Base-by-base conservation (phyloP, 2,797 vertebrate species). In the Sebastes paucispinis region DNA sequence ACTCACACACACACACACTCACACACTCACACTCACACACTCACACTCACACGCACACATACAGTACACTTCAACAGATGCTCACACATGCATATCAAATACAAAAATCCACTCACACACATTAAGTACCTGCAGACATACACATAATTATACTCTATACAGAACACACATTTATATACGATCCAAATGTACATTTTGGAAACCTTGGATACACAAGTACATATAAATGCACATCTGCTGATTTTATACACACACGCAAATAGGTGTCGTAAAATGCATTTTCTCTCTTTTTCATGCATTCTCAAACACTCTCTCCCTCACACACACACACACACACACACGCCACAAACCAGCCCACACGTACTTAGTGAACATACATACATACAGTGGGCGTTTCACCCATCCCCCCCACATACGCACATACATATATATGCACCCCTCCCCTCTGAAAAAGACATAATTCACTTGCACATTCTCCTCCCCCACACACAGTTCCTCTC, bases 401-500 rank as follows among this genome's bases (percentile, higher is more conserved):
- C 93, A 87, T 93, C 93, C 93, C 93, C 93, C 36, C 91, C 91
- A 83, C 87, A 88, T 90, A 91, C 86, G 87, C 82, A 82, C 87
- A 88, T 91, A 91, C 86, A 92, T 93, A 92, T 90, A 93, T 43
- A 43, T 91, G 87, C 89, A 89, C 87, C 91, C 91, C 91, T 91
- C 91, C 91, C 83, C 76, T 86, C 77, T 86, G 88, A 89, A 94
- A 94, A 92, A 94, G 93, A 91, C 92, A 94, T 93, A 94, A 94
- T 94, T 94, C 93, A 92, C 92, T 93, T 93, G 87, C 78, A 92
- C 91, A 80, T 91, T 89, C 91, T 91, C 92, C 92, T 91, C 91
- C 91, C 93, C 92, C 93, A 93, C 90, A 89, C 87, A 87, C 87
- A 85, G 81, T 91, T 93, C 84, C 87, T 90, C 91, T 86, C 80